phyloP scores from a whole-genome alignment of 2,113 vertebrate genomes.

The Sinocyclocheilus maitianheensis region DNA sequence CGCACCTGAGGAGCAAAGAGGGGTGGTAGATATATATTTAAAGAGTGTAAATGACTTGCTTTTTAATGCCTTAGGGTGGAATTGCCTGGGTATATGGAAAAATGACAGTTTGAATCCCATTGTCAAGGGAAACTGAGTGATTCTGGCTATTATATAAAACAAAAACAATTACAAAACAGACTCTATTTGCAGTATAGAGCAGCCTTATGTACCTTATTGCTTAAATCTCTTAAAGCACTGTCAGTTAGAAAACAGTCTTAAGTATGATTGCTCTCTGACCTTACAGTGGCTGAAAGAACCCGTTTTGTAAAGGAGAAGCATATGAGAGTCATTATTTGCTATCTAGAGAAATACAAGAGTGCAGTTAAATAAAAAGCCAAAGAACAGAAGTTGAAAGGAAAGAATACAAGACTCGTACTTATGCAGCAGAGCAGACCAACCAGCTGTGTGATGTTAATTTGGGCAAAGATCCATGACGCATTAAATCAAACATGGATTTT shows the following conservation, averaged over 20 bases:
- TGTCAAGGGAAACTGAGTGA: constrained; percentile 1
- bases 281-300: not conserved
- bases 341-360: not conserved
- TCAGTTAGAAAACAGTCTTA: not conserved
- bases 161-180: not conserved
- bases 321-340: constrained; percentile 10
- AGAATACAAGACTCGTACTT: not conserved
- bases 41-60: constrained; percentile 19
- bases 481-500: not conserved
- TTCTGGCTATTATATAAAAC: not conserved
- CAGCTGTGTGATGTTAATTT: not conserved
- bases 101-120: constrained; percentile 26
- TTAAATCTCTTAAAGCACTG: not conserved
- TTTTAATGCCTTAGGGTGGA: constrained; percentile 21
- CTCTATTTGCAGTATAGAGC: not conserved
- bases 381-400: not conserved
- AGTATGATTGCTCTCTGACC: constrained; percentile 10
- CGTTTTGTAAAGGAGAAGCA: not conserved
- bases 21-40: not conserved
- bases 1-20: constrained; percentile 17
- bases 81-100: constrained; percentile 6
- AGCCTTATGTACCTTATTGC: not conserved
- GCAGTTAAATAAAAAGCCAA: not conserved
- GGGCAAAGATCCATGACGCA: not conserved
- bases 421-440: not conserved